phyloP scores from a whole-genome alignment of 2,113 vertebrate genomes.

The Hippopotamus amphibius region DNA sequence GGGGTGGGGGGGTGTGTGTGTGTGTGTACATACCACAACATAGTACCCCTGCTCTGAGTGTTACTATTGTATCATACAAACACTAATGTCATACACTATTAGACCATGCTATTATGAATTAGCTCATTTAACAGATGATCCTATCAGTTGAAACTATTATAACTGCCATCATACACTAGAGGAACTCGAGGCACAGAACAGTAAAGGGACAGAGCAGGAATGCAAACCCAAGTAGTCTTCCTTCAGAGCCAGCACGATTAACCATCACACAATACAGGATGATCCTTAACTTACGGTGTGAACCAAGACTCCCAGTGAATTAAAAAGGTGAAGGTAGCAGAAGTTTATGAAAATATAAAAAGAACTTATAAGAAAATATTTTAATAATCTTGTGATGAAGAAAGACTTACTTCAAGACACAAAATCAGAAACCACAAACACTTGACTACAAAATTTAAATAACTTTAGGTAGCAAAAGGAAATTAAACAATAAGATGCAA shows the following conservation, averaged over 20 bases:
- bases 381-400: background rate
- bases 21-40: background rate
- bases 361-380: background rate
- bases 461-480: background rate
- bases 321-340: background rate
- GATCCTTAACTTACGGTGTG: background rate
- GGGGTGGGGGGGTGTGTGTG: background rate
- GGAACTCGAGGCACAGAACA: background rate
- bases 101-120: too few relatives aligned
- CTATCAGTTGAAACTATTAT: background rate
- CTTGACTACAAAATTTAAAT: background rate
- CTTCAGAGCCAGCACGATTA: background rate
- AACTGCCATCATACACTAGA: background rate
- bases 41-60: background rate
- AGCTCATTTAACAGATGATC: background rate
- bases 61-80: too few relatives aligned
- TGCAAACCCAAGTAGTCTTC: background rate
- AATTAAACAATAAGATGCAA: background rate
- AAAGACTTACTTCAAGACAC: background rate
- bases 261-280: too few relatives aligned
- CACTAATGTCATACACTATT: too few relatives aligned
- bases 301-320: background rate
- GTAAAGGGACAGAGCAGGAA: background rate
- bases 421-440: background rate
- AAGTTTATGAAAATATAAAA: background rate